These are phyloP conservation scores for Chaetodon trifascialis DNA, from an alignment of 2,113 vertebrate genomes.

Conservation along the genomic window DNA sequence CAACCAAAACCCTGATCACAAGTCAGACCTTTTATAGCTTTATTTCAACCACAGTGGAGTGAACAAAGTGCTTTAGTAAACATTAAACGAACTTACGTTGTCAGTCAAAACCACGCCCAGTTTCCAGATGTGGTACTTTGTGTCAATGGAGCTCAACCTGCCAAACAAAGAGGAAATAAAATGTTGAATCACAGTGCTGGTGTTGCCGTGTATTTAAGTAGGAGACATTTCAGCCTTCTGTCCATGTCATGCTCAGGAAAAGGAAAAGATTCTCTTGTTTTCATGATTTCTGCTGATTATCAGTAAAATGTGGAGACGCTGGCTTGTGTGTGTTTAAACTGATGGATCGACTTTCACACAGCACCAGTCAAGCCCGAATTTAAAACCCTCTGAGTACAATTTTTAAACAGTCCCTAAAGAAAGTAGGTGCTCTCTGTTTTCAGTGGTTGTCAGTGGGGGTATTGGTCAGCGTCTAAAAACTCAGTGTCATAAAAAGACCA, in stretches of 20 bases:
- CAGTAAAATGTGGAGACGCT: too few species aligned
- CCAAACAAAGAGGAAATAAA: constrained; percentile 39
- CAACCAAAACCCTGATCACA: background rate
- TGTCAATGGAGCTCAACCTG: constrained; percentile 97
- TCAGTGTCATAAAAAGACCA: too few species aligned
- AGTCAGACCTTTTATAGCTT: background rate
- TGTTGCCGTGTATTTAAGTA: background rate
- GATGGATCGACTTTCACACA: background rate
- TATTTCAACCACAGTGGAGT: background rate
- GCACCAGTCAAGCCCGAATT: background rate
- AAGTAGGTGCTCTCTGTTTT: background rate
- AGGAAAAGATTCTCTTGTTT: too few species aligned
- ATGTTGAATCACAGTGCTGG: background rate
- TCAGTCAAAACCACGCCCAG: constrained; percentile 97
- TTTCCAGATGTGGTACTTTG: constrained; percentile 98
- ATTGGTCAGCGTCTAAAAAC: background rate
- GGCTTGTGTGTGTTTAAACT: background rate
- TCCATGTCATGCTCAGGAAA: background rate
- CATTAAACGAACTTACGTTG: constrained; percentile 87
- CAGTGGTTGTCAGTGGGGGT: background rate
- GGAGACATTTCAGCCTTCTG: background rate
- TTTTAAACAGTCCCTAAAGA: background rate
- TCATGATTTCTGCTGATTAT: too few species aligned
- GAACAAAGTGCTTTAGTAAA: background rate
- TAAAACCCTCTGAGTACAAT: background rate